Base-by-base conservation (phyloP, 2,113 vertebrate species). In the Lepidothrix coronata region DNA sequence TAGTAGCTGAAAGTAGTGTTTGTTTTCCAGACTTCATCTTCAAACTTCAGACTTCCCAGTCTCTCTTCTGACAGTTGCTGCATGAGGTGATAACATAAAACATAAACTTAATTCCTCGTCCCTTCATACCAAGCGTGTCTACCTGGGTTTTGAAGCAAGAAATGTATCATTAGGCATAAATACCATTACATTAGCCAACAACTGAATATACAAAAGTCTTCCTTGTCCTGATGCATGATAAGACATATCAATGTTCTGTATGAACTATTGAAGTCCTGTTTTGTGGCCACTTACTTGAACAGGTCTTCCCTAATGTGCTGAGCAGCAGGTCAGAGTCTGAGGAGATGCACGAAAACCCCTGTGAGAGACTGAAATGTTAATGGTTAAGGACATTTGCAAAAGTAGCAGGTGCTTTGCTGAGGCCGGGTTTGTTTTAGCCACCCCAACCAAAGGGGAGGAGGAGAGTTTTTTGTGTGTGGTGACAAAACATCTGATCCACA, bases 361-460 rank as follows among this genome's bases (percentile, higher is more conserved):
- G 7, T 28, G 27, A 9, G 33, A 44, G 31, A 24, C 28, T 44
- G 33, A 59, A 66, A 17, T 51, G 14, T 65, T 66, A 12, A 15
- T 51, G 37, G 27, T 43, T 44, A 73, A 28, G 33, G 33, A 12
- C 37, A 51, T 1, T 16, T 74, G 33, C 33, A 39, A 24, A 43
- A 43, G 25, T 14, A 62, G 11, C 11, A 8, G 8, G 17, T 52
- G 61, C 19, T 59, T 59, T 59, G 23, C 77, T 52, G 24, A 41
- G 48, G 49, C n/a, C n/a, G 11, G 30, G 24, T 49, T 71, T 88
- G n/a, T 16, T 35, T 39, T 18, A 51, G 49, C 49, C 49, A 27
- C 18, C 8, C 31, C 31, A 51, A 2, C 5, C 1, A 0, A 33
- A 33, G 31, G 25, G 31, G 17, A 33, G 27, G 41, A 63, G n/a